phyloP scores from a whole-genome alignment of 2,797 vertebrate species.

The Myripristis jacobus region DNA sequence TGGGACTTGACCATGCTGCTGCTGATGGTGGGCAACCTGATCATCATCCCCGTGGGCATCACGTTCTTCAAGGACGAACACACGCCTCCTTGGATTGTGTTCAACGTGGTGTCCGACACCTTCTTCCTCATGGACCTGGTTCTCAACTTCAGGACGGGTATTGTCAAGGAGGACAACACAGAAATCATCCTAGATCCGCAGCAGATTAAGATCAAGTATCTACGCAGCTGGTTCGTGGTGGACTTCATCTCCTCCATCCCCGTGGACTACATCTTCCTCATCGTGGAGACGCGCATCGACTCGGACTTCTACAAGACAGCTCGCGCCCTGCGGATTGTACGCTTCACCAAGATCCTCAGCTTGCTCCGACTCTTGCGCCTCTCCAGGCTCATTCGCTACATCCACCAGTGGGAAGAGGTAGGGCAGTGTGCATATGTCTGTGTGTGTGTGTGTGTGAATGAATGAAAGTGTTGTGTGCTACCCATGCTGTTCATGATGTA shows the following conservation, averaged over 20 bases:
- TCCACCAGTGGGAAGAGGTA: conserved; percentile 99
- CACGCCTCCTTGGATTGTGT: conserved; percentile 98
- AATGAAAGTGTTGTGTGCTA: conserved; percentile 5
- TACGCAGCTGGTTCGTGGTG: conserved; percentile 98
- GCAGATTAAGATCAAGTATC: conserved; percentile 97
- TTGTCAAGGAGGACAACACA: conserved; percentile 98
- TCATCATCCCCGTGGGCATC: conserved; percentile 99
- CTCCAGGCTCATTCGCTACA: conserved; percentile 97
- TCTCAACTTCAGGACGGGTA: conserved; percentile 98
- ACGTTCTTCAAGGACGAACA: conserved; percentile 99
- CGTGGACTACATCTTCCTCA: conserved; percentile 99
- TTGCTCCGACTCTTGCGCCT: conserved; percentile 94
- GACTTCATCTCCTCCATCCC: conserved; percentile 99
- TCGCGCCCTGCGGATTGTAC: conserved; percentile 95
- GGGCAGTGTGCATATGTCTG: conserved; percentile 29
- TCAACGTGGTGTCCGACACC: conserved; percentile 98
- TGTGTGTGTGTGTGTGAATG: conserved; percentile 7
- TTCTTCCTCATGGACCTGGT: conserved; percentile 99
- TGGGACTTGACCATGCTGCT: conserved; percentile 99
- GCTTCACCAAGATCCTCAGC: conserved; percentile 99
- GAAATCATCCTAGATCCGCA: conserved; percentile 98
- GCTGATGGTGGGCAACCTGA: conserved; percentile 98
- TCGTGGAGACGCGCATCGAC: conserved; percentile 98
- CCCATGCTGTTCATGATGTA: neutral
- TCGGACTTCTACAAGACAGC: conserved; percentile 99